Evolutionary conservation across 2,797 vertebrate species (phyloP).

Genomic region (Scolopax bukidnonensis): DNA sequence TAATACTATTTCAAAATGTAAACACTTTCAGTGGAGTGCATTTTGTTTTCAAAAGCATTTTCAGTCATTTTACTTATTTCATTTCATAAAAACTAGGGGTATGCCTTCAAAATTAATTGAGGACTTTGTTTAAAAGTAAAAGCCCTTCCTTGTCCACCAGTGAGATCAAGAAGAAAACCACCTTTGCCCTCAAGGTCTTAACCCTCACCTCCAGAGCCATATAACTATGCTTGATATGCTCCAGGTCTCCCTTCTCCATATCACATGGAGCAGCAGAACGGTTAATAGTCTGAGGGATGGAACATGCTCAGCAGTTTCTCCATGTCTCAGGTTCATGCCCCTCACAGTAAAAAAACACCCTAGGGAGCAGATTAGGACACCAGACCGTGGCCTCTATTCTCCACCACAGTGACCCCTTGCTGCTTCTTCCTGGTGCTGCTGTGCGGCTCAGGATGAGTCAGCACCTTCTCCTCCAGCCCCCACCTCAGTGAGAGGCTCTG

Average conservation of each 20-base stretch:
- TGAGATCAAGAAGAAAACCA: background rate
- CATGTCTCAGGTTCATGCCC: rapidly evolving
- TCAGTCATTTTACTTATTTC: background rate
- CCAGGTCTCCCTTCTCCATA: background rate
- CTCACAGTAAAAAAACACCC: background rate
- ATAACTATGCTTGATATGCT: background rate
- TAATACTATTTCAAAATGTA: background rate
- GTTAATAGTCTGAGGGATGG: background rate
- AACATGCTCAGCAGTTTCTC: background rate
- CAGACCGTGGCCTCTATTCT: background rate
- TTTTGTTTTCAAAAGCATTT: background rate
- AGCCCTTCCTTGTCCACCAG: background rate
- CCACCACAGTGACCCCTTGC: rapidly evolving
- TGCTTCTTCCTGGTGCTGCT: background rate
- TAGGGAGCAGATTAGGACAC: background rate
- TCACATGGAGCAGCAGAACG: background rate
- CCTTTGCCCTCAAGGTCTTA: background rate
- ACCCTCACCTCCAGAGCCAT: background rate
- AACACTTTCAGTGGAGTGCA: background rate
- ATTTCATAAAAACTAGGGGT: background rate
- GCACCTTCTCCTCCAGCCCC: background rate
- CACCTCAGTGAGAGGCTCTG: rapidly evolving
- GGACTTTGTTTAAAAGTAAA: background rate
- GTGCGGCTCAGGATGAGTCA: background rate
- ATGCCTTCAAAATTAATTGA: background rate